Conservation (phyloP, 2,888 invertebrate species). For the Zygaena filipendulae region DNA sequence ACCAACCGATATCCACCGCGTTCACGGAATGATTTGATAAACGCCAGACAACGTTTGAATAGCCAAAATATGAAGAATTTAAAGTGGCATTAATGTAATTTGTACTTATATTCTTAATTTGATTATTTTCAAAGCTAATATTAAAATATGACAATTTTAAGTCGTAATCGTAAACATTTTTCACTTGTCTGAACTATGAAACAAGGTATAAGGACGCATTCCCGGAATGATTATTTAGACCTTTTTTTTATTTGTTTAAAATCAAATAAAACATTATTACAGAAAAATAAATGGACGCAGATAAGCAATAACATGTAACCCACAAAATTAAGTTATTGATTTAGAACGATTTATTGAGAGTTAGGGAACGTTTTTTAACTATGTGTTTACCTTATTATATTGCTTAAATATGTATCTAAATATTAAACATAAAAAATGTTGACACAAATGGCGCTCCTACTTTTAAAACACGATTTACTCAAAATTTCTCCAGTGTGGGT, state of each 20-base stretch:
- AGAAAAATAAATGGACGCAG: slow-evolving; percentile 7
- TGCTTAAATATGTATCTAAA: too few species aligned
- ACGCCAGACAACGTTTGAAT: slow-evolving; percentile 5
- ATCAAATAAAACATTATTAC: slow-evolving; percentile 5
- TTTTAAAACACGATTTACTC: too few species aligned
- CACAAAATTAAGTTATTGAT: too few species aligned
- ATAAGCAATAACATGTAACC: too few species aligned
- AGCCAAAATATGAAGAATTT: slow-evolving; percentile 19
- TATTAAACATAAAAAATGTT: too few species aligned
- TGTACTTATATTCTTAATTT: slow-evolving; percentile 1
- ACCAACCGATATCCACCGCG: slow-evolving; percentile 8
- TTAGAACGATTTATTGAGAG: too few species aligned
- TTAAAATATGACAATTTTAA: slow-evolving; percentile 8
- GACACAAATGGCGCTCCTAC: too few species aligned
- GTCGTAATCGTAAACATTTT: slow-evolving; percentile 9
- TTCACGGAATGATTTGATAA: slow-evolving; percentile 15
- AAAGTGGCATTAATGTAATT: slow-evolving; percentile 7
- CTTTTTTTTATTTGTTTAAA: slow-evolving; percentile 2
- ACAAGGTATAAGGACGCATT: slow-evolving; percentile 10
- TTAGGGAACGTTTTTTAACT: too few species aligned
- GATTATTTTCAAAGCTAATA: slow-evolving; percentile 8
- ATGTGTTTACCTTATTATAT: too few species aligned
- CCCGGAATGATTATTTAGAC: slow-evolving; percentile 7
- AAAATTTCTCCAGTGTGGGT: too few species aligned
- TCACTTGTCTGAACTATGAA: slow-evolving; percentile 10